phyloP scores from a whole-genome alignment of 1,140 invertebrate species.

The Lepidurus apus region DNA sequence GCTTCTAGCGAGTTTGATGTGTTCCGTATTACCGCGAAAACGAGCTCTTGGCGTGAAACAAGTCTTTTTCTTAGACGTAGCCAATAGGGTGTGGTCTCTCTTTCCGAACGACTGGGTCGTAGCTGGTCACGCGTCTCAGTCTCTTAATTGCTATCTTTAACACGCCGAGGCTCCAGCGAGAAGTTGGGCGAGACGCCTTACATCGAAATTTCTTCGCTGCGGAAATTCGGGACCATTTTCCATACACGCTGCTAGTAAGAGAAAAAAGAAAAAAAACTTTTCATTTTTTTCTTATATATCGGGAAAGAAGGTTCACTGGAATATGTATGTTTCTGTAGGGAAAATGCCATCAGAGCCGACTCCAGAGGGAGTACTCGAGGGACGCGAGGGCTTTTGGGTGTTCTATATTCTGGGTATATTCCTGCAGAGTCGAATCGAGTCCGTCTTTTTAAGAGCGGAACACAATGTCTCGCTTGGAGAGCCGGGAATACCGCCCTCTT shows the following conservation, averaged over 20 bases:
- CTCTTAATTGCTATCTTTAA: slow-evolving; percentile 20
- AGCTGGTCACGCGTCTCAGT: not conserved
- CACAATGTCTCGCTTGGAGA: not conserved
- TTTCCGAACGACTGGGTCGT: not conserved
- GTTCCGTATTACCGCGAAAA: not conserved
- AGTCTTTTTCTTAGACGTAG: slow-evolving; percentile 6
- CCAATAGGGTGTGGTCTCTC: slow-evolving; percentile 11
- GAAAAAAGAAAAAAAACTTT: too few relatives aligned
- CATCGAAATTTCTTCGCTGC: too few relatives aligned
- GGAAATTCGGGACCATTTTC: too few relatives aligned
- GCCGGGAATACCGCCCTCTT: not conserved
- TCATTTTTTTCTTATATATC: too few relatives aligned
- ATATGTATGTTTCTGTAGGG: slow-evolving; percentile 3
- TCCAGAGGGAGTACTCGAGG: not conserved
- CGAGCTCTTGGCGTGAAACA: slow-evolving; percentile 20
- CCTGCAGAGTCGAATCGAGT: not conserved
- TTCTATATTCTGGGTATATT: slow-evolving; percentile 2
- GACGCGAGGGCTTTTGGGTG: not conserved
- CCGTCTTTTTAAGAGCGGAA: not conserved
- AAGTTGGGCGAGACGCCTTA: too few relatives aligned
- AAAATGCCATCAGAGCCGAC: not conserved
- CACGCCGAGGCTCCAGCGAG: not conserved
- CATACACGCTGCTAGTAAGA: too few relatives aligned
- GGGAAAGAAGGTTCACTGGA: not conserved
- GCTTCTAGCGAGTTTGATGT: not conserved